Evolutionary conservation across 2,888 invertebrate genomes (phyloP).

Genomic region (Folsomia manolachei): DNA sequence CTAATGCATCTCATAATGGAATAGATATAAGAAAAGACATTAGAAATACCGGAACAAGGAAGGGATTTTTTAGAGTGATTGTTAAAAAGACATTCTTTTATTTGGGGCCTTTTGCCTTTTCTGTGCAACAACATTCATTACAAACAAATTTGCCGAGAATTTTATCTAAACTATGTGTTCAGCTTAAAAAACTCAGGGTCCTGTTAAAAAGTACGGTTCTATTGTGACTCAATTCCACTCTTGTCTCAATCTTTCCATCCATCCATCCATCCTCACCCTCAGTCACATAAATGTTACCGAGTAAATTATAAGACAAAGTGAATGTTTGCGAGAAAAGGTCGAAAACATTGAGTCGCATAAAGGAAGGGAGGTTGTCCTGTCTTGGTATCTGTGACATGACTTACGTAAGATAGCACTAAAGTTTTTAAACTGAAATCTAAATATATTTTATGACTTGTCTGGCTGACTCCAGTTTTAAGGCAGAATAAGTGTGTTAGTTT

Average conservation of each 20-base stretch:
- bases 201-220: background rate
- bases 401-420: background rate
- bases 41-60: too few relatives aligned
- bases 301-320: background rate
- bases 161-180: too few relatives aligned
- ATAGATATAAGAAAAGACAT: too few relatives aligned
- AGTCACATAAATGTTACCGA: background rate
- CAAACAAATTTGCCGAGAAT: background rate
- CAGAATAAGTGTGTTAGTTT: background rate
- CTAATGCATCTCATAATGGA: too few relatives aligned
- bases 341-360: background rate
- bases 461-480: background rate
- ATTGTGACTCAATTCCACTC: background rate
- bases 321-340: background rate
- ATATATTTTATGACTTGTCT: background rate
- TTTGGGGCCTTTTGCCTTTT: too few relatives aligned
- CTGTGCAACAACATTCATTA: too few relatives aligned
- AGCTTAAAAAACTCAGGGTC: background rate
- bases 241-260: conserved; percentile 10
- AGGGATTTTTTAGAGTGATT: too few relatives aligned
- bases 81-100: too few relatives aligned
- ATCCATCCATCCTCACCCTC: conserved; percentile 21
- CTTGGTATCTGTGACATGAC: too few relatives aligned
- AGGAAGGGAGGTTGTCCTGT: conserved; percentile 10
- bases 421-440: background rate